Evolutionary conservation across 2,888 invertebrate species (phyloP).

Genomic region (Perizoma flavofasciatum): DNA sequence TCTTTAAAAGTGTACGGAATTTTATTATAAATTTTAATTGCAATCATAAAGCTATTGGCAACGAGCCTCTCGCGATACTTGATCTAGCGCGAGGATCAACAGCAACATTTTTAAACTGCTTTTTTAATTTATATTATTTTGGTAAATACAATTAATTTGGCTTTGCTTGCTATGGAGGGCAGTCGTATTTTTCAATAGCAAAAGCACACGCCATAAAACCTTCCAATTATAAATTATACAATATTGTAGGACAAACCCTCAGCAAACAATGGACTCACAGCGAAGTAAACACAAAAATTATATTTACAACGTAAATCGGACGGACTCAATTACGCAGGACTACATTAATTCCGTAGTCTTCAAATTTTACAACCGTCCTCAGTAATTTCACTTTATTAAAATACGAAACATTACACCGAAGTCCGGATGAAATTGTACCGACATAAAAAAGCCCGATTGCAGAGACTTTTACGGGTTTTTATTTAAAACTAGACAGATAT

Average conservation of each 20-base stretch:
- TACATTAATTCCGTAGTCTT: slow-evolving; percentile 70
- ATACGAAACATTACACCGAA: slow-evolving; percentile 68
- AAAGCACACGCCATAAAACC: no score
- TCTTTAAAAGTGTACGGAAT: no score
- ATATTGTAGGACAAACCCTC: slow-evolving; percentile 19
- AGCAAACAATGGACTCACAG: slow-evolving; percentile 35
- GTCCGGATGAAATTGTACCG: slow-evolving; percentile 52
- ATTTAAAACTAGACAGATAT: slow-evolving; percentile 33
- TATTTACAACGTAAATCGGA: slow-evolving; percentile 60
- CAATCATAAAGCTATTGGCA: no score
- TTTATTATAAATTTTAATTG: no score
- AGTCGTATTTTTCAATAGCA: no score
- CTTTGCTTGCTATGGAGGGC: no score
- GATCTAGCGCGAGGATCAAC: no score
- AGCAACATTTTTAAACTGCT: no score
- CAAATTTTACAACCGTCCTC: slow-evolving; percentile 74
- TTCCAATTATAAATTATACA: background rate
- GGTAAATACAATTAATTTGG: no score
- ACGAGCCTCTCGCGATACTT: no score
- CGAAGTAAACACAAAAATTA: slow-evolving; percentile 55
- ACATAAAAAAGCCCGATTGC: slow-evolving; percentile 64
- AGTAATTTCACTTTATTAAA: slow-evolving; percentile 77
- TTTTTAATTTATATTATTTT: no score
- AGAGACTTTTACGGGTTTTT: slow-evolving; percentile 62
- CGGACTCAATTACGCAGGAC: slow-evolving; percentile 65